These are phyloP conservation scores for Brachypterus glaber DNA, from an alignment of 2,888 invertebrate genomes.

Conservation along the genomic window DNA sequence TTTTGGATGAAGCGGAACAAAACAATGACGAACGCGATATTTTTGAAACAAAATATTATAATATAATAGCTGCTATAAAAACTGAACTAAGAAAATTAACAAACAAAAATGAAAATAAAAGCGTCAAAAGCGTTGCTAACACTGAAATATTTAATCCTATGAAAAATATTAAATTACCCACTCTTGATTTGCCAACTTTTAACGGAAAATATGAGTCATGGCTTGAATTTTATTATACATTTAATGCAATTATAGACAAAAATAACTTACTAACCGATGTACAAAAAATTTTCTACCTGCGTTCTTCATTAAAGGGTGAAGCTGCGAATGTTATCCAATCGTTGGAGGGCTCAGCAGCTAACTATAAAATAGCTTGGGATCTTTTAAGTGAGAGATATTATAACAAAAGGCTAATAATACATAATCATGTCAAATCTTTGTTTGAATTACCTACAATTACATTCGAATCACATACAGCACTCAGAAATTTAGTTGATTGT, in stretches of 20 bases:
- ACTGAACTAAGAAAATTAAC: no score
- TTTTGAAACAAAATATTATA: no score
- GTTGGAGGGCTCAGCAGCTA: background rate
- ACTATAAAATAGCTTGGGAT: constrained; percentile 8
- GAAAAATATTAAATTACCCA: no score
- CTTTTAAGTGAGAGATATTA: constrained; percentile 7
- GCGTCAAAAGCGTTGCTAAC: no score
- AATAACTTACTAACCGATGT: constrained; percentile 1
- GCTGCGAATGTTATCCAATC: background rate
- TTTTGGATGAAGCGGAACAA: no score
- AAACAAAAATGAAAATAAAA: no score
- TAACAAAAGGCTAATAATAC: constrained; percentile 9
- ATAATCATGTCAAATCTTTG: constrained; percentile 6
- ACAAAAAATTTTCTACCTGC: constrained; percentile 7
- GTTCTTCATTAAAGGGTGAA: constrained; percentile 6
- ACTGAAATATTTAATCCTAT: no score
- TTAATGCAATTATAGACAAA: constrained; percentile 4
- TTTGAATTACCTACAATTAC: constrained; percentile 7
- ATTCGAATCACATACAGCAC: constrained; percentile 2
- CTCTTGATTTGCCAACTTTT: no score
- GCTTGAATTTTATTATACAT: constrained; percentile 7
- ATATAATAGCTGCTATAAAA: no score
- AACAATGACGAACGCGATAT: no score
- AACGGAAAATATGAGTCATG: constrained; percentile 7
- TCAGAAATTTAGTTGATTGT: constrained; percentile 6